These are phyloP conservation scores for Oncorhynchus keta DNA, from an alignment of 2,113 vertebrate species.

Conservation along the genomic window DNA sequence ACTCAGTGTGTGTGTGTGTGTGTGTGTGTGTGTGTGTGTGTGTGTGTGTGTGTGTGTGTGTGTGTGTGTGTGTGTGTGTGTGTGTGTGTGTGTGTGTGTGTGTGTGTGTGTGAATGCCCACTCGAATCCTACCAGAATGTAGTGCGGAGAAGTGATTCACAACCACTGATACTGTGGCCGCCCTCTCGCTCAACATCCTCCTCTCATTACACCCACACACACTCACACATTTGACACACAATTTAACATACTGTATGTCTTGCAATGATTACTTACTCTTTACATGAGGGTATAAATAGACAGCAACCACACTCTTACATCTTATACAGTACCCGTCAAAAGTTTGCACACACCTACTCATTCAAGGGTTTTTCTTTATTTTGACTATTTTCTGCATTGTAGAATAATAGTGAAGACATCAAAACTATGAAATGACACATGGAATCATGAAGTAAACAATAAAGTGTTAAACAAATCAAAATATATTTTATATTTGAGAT, in stretches of 20 bases:
- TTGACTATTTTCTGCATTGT: too few species aligned
- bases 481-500: too few species aligned
- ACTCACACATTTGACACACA: background rate
- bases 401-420: too few species aligned
- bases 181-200: background rate
- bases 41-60: too few species aligned
- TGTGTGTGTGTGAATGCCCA: background rate
- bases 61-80: background rate
- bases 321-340: background rate
- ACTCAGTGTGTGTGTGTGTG: background rate
- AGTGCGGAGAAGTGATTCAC: background rate
- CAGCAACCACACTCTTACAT: too few species aligned
- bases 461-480: too few species aligned
- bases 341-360: too few species aligned
- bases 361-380: too few species aligned
- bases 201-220: background rate
- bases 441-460: too few species aligned
- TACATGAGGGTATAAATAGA: too few species aligned
- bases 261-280: background rate
- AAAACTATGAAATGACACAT: too few species aligned
- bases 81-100: background rate
- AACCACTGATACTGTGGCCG: background rate
- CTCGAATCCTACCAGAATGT: background rate
- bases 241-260: background rate
- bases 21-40: slow-evolving; percentile 8